Evolutionary conservation across 1,140 invertebrate genomes (phyloP), one percentile per base, ranked within the genome.

Genomic region (Caenorhabditis latens): DNA sequence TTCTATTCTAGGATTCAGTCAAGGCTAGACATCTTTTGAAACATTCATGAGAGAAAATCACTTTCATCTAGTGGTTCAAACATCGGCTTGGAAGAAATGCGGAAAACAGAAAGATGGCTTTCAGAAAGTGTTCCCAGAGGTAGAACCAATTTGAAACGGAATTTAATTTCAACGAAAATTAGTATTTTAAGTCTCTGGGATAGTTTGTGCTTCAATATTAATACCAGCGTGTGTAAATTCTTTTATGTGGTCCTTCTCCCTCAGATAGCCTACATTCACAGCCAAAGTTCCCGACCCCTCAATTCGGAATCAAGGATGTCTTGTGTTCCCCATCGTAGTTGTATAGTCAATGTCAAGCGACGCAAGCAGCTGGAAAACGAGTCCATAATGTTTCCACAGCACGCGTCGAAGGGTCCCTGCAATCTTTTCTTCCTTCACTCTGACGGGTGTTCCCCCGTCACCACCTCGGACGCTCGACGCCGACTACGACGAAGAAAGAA

Each of bases 401-500:
- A 71, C 40, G 65, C 8, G 21, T 65, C 61, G 32, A 32, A 16
- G 16, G 65, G 65, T 71, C 65, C 65, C 65, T 40, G 7, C 63
- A 65, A 13, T 61, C 63, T 65, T 40, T 65, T 24, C 16, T 0
- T 79, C 24, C 16, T 14, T 79, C 24, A 9, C 58, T 11, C 8
- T 63, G 14, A n/a, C 5, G n/a, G 43, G 43, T 14, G 9, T 16
- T 50, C 46, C 71, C 43, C 46, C 21, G 46, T 79, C 71, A 16
- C 71, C 46, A 79, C 46, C n/a, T 71, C 43, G 71, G 46, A 79
- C 71, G 46, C 21, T 53, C 9, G 43, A 42, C 46, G 32, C 11
- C 63, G 71, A 24, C 46, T n/a, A 79, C 71, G n/a, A 50, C 71
- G 19, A 71, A 24, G 11, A 79, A 50, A 79, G 46, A 79, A 43